Evolutionary conservation across 2,113 vertebrate species (phyloP), one percentile per base, ranked within the genome.

Genomic region (Ovibos moschatus): DNA sequence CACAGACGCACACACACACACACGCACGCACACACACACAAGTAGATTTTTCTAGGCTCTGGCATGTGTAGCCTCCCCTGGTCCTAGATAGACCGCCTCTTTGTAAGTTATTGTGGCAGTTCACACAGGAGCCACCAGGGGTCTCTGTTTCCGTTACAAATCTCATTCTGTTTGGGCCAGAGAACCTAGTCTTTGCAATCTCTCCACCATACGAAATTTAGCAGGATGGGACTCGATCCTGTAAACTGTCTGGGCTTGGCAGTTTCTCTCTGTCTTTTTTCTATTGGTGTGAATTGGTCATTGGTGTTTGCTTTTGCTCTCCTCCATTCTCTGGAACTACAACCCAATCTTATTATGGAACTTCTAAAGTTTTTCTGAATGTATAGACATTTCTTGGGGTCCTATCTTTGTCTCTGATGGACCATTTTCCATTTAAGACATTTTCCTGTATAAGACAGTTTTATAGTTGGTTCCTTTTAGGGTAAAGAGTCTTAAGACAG

Each of bases 61-160:
- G 98, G 98, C 98, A 97, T 98, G 97, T 98, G 98, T 98, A 98
- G 98, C 97, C 97, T 97, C 97, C 98, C 97, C 98, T 98, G 97
- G 96, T 98, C 91, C 94, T 23, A 97, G 98, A 97, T 23, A 97
- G 98, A 97, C 98, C 95, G 97, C 97, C 98, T 96, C 96, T 97
- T 98, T 98, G 98, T 98, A 98, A 98, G 94, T 98, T 98, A 98
- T 88, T 97, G 95, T 96, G 97, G 57, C 43, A 94, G 85, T 74
- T 51, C 98, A 97, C 93, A 45, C 88, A 97, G 97, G 95, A 98
- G 98, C 98, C 98, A 96, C 84, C 86, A 98, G 98, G 97, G 90
- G 98, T 98, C 98, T 97, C 50, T 47, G 89, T 98, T 98, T 97
- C 98, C 97, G 43, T 98, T 98, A 30, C 90, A 97, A 98, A 87